phyloP scores from a whole-genome alignment of 2,888 invertebrate species.

The Aethes cnicana region DNA sequence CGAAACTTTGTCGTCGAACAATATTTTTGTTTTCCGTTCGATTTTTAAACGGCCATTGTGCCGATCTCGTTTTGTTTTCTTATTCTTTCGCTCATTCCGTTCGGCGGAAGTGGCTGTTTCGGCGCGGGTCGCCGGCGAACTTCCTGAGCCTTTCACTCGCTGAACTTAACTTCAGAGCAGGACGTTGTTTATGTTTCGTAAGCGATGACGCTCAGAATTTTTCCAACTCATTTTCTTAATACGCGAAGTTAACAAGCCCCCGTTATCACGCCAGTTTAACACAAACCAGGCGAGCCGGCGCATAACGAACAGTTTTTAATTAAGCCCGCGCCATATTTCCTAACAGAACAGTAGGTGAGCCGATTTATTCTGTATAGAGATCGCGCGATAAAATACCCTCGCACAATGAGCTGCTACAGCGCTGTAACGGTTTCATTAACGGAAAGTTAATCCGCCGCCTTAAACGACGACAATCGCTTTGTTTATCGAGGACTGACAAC shows the following conservation, averaged over 20 bases:
- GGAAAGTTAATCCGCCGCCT: constrained; percentile 48
- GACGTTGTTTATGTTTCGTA: constrained; percentile 13
- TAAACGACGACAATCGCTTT: constrained; percentile 46
- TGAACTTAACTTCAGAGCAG: constrained; percentile 9
- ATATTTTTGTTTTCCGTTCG: constrained; percentile 42
- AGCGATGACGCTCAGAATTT: constrained; percentile 20
- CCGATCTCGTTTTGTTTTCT: constrained; percentile 46
- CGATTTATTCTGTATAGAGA: constrained; percentile 34
- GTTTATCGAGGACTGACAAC: constrained; percentile 51
- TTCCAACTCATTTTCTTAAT: constrained; percentile 26
- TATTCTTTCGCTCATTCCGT: constrained; percentile 9
- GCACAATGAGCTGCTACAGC: constrained; percentile 28
- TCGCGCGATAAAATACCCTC: constrained; percentile 33
- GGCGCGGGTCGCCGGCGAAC: constrained; percentile 16
- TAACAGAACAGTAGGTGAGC: constrained; percentile 30
- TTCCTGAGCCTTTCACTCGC: constrained; percentile 20
- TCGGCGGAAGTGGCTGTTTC: constrained; percentile 20
- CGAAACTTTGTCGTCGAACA: constrained; percentile 56
- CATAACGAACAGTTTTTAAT: constrained; percentile 34
- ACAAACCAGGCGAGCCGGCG: constrained; percentile 20
- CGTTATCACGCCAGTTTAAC: constrained; percentile 26
- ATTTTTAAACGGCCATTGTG: constrained; percentile 67
- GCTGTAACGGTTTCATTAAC: constrained; percentile 36
- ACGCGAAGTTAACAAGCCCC: constrained; percentile 24
- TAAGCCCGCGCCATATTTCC: constrained; percentile 31